Evolutionary conservation across 1,140 invertebrate genomes (phyloP).

Genomic region (Lepidurus packardi): DNA sequence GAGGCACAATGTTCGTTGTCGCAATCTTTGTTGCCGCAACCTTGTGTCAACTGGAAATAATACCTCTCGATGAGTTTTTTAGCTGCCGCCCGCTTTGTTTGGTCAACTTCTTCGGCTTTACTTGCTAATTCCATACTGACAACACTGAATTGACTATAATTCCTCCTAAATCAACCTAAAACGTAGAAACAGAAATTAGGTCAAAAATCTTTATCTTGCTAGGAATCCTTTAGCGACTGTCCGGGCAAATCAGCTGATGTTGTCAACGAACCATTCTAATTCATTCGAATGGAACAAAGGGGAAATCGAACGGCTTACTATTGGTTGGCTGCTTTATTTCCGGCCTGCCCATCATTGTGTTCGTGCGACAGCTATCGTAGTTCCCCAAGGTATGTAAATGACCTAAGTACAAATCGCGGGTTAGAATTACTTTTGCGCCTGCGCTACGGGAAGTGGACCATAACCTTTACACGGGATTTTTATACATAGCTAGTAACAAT

Average conservation of each 20-base stretch:
- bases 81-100: conserved; percentile 78
- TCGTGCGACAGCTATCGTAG: no score
- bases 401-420: no score
- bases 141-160: background rate
- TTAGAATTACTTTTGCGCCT: no score
- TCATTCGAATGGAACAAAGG: background rate
- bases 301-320: no score
- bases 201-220: background rate
- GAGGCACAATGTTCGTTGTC: conserved; percentile 81
- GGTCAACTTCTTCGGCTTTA: conserved; percentile 35
- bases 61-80: conserved; percentile 84
- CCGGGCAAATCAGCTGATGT: background rate
- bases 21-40: conserved; percentile 79
- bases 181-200: background rate
- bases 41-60: conserved; percentile 84
- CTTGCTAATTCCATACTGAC: background rate
- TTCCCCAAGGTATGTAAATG: no score
- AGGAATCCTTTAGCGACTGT: background rate
- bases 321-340: no score
- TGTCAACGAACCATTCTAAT: background rate
- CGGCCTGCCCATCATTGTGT: no score
- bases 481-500: no score
- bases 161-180: background rate
- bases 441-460: no score
- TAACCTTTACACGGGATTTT: no score